A percentile compares a stretch with the other conserved stretches of the same genome.
Conservation (phyloP, 2,888 invertebrate genomes). For the Eueremaeus valkanovi region DNA sequence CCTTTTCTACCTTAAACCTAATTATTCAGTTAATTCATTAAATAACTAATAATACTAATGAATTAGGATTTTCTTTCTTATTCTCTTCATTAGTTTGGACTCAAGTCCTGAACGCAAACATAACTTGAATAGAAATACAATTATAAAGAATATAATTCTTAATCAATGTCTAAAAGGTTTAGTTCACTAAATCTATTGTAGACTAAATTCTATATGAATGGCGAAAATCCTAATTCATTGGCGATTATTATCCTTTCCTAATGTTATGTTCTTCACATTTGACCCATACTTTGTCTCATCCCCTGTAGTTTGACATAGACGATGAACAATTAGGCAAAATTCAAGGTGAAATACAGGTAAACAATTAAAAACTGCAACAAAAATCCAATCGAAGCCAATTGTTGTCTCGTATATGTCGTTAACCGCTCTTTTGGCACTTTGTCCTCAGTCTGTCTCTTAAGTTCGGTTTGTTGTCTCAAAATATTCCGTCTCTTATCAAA, state of each 20-base stretch:
- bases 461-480: neutral
- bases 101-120: neutral
- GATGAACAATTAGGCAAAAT: constrained; percentile 19
- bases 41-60: neutral
- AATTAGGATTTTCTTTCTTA: neutral
- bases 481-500: neutral
- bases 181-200: too few species aligned
- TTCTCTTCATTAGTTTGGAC: neutral
- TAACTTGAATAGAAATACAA: too few species aligned
- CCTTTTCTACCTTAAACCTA: constrained; percentile 7
- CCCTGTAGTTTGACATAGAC: constrained; percentile 28
- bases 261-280: neutral
- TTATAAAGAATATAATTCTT: too few species aligned
- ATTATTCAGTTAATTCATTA: neutral
- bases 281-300: neutral
- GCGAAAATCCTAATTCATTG: neutral
- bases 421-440: neutral
- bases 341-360: constrained; percentile 22
- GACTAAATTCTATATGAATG: too few species aligned
- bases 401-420: constrained; percentile 12
- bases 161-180: too few species aligned
- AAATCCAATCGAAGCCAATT: neutral
- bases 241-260: neutral
- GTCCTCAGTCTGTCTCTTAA: neutral
- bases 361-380: neutral